Evolutionary conservation across 2,888 invertebrate species (phyloP).

Genomic region (Drosophila merina): DNA sequence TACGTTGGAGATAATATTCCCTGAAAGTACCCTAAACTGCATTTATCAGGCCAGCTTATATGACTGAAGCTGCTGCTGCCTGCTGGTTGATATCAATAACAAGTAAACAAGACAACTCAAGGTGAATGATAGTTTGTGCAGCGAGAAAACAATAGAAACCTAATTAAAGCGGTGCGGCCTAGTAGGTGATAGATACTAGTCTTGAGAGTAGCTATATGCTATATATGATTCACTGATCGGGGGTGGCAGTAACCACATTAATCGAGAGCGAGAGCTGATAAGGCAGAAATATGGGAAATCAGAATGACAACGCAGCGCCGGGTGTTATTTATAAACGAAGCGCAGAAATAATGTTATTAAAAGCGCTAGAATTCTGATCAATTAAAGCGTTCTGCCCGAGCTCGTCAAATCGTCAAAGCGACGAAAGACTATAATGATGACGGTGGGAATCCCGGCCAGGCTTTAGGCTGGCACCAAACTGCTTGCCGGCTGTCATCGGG

Average conservation of each 20-base stretch:
- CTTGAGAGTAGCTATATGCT: constrained; percentile 1
- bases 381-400: constrained; percentile 53
- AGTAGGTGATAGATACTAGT: constrained; percentile 1
- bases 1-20: constrained; percentile 34
- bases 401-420: constrained; percentile 45
- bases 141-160: constrained; percentile 13
- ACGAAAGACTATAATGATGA: constrained; percentile 56
- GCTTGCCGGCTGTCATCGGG: constrained; percentile 54
- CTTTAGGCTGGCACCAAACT: constrained; percentile 66
- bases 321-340: constrained; percentile 39
- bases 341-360: constrained; percentile 21
- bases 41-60: constrained; percentile 8
- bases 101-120: constrained; percentile 37
- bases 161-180: constrained; percentile 36
- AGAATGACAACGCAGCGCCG: constrained; percentile 23
- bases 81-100: constrained; percentile 22
- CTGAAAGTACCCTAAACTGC: constrained; percentile 8
- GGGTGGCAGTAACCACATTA: constrained; percentile 14
- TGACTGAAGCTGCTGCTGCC: background rate
- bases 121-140: constrained; percentile 19
- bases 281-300: constrained; percentile 18
- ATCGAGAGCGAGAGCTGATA: constrained; percentile 25
- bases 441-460: constrained; percentile 71
- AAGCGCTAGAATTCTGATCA: constrained; percentile 56
- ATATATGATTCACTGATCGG: constrained; percentile 15